A percentile compares a stretch with the other conserved stretches of the same genome.
Evolutionary conservation across 2,888 invertebrate genomes (phyloP).

Genomic region (Stenichneumon culpator): DNA sequence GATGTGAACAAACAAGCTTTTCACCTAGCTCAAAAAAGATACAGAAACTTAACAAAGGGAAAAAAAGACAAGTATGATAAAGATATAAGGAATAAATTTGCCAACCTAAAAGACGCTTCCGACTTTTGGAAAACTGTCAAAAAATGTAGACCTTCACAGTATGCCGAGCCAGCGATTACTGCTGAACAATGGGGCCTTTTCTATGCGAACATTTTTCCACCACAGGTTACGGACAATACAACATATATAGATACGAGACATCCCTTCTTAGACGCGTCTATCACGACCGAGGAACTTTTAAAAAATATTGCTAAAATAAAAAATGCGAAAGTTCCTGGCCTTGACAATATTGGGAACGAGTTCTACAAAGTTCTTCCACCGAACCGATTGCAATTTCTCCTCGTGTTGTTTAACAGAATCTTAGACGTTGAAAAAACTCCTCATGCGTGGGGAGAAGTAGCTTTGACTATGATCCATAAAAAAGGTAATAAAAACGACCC

Average conservation of each 20-base stretch:
- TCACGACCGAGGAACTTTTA: not conserved
- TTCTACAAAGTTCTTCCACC: slow-evolving; percentile 21
- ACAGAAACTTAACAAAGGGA: not conserved
- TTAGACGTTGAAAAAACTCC: slow-evolving; percentile 2
- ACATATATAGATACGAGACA: not conserved
- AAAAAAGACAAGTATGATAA: not conserved
- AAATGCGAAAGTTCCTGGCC: slow-evolving; percentile 3
- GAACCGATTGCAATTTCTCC: not conserved
- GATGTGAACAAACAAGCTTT: not conserved
- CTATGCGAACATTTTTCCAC: not conserved
- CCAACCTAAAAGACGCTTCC: slow-evolving; percentile 7
- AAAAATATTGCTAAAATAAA: not conserved
- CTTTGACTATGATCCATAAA: slow-evolving; percentile 23
- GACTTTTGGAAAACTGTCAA: slow-evolving; percentile 36
- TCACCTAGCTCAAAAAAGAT: slow-evolving; percentile 11
- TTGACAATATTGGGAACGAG: slow-evolving; percentile 17
- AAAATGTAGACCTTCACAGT: not conserved
- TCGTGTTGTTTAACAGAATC: slow-evolving; percentile 12
- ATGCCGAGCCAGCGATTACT: not conserved
- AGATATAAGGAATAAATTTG: slow-evolving; percentile 25
- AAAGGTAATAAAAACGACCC: slow-evolving; percentile 22
- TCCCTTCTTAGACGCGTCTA: not conserved
- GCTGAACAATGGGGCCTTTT: not conserved
- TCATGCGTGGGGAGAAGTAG: not conserved
- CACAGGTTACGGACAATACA: not conserved